These are phyloP conservation scores for Panopea generosa DNA, from an alignment of 2,888 invertebrate genomes.

Conservation along the genomic window DNA sequence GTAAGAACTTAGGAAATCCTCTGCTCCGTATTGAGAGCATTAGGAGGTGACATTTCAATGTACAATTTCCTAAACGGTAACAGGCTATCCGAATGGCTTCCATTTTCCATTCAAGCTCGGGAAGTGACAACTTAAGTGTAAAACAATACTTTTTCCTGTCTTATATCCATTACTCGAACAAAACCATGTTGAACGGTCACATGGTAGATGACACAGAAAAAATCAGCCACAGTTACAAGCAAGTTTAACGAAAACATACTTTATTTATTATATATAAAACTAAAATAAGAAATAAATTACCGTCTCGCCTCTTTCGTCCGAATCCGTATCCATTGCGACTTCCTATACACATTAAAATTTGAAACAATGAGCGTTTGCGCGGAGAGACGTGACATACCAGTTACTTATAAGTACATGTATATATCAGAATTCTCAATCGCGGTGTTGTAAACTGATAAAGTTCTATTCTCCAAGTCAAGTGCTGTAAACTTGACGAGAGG, in stretches of 20 bases:
- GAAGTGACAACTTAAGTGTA: slow-evolving; percentile 53
- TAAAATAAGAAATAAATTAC: slow-evolving; percentile 28
- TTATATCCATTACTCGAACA: too few species aligned
- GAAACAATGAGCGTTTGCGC: slow-evolving; percentile 28
- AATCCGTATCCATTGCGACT: slow-evolving; percentile 19
- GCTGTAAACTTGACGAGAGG: slow-evolving; percentile 21
- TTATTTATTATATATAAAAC: background rate
- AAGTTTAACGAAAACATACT: too few species aligned
- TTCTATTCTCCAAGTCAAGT: slow-evolving; percentile 39
- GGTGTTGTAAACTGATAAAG: slow-evolving; percentile 49
- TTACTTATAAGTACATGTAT: slow-evolving; percentile 31
- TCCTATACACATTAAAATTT: slow-evolving; percentile 32
- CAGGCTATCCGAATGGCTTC: slow-evolving; percentile 25
- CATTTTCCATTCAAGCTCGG: slow-evolving; percentile 27
- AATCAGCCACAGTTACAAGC: too few species aligned
- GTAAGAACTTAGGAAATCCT: slow-evolving; percentile 24
- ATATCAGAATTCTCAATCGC: slow-evolving; percentile 32
- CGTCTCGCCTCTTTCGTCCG: slow-evolving; percentile 2
- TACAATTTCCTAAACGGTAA: slow-evolving; percentile 34
- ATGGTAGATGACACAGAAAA: too few species aligned
- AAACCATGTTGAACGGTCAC: too few species aligned
- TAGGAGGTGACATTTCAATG: slow-evolving; percentile 15
- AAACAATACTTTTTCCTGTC: slow-evolving; percentile 52
- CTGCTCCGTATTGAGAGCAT: background rate
- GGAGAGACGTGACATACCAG: background rate